Conservation (phyloP, 2,888 invertebrate genomes). For the Brachyptera risi region DNA sequence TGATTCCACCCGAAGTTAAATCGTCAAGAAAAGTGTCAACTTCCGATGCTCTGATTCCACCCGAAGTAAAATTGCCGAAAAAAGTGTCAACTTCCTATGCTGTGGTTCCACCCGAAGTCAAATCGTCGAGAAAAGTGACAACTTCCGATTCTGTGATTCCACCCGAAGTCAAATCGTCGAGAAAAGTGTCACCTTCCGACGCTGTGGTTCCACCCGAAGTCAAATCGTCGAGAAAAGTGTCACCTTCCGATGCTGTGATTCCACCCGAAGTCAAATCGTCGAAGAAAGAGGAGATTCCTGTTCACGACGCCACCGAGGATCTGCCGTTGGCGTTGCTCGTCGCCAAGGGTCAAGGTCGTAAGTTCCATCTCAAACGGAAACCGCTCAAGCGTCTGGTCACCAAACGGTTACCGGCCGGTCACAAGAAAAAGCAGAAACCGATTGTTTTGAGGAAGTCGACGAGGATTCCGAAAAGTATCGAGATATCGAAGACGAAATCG, state of each 20-base stretch:
- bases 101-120: not conserved
- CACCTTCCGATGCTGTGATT: not conserved
- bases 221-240: too few relatives aligned
- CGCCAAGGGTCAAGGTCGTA: not conserved
- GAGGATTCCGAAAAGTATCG: not conserved
- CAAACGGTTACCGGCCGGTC: not conserved
- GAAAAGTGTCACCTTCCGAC: too few relatives aligned
- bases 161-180: too few relatives aligned
- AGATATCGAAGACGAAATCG: constrained; percentile 27
- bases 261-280: too few relatives aligned
- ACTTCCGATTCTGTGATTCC: not conserved
- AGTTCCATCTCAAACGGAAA: not conserved
- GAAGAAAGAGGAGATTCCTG: not conserved
- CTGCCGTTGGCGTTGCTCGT: not conserved
- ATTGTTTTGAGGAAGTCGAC: not conserved
- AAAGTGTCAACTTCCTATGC: too few relatives aligned
- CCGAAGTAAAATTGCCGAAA: too few relatives aligned
- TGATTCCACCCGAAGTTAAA: too few relatives aligned
- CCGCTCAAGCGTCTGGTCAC: not conserved
- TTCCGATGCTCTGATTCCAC: not conserved
- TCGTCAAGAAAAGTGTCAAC: too few relatives aligned
- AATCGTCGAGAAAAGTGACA: too few relatives aligned
- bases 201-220: not conserved
- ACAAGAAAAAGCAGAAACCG: not conserved
- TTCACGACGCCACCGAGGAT: not conserved